Evolutionary conservation across 1,140 invertebrate genomes (phyloP).

Genomic region (Catajapyx aquilonaris): DNA sequence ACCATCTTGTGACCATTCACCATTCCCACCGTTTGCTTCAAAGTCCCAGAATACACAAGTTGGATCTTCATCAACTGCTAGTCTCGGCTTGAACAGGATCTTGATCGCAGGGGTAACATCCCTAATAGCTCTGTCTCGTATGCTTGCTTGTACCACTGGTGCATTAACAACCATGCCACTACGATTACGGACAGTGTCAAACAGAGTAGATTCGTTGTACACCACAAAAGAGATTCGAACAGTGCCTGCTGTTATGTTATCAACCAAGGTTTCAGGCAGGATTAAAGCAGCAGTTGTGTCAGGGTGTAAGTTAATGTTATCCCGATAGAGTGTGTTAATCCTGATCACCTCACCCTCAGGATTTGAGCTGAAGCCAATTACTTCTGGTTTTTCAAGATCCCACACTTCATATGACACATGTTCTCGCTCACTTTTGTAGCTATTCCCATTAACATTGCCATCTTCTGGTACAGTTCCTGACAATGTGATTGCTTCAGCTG

Average conservation of each 20-base stretch:
- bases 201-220: not conserved
- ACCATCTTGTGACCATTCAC: conserved; percentile 12
- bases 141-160: not conserved
- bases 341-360: not conserved
- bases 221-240: not conserved
- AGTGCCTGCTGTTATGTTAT: not conserved
- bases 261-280: not conserved
- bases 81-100: not conserved
- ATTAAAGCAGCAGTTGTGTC: not conserved
- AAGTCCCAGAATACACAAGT: conserved; percentile 13
- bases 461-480: no score
- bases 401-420: no score
- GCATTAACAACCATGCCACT: not conserved
- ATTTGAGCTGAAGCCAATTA: not conserved
- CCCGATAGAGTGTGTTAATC: not conserved
- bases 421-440: no score
- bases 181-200: not conserved
- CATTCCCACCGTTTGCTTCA: conserved; percentile 7
- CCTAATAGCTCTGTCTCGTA: not conserved
- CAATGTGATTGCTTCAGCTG: no score
- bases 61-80: conserved; percentile 1
- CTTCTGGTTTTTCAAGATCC: not conserved
- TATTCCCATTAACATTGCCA: no score
- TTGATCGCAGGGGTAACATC: not conserved
- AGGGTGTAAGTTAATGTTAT: not conserved